Evolutionary conservation across 1,140 invertebrate genomes (phyloP).

Genomic region (Drosophila sp.): DNA sequence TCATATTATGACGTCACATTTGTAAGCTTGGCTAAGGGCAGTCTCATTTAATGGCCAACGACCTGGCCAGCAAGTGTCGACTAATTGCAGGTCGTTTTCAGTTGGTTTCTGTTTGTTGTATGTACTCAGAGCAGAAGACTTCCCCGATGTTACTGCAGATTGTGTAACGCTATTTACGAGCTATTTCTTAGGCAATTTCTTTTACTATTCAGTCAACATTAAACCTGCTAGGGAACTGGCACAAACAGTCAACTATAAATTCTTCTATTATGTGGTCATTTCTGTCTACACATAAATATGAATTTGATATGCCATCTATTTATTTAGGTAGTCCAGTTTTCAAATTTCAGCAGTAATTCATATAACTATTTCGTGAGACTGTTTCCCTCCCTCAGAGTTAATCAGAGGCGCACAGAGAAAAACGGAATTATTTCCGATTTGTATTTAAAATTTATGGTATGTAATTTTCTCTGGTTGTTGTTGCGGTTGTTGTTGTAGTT

Average conservation of each 20-base stretch:
- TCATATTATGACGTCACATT: constrained; percentile 61
- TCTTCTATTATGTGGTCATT: constrained; percentile 4
- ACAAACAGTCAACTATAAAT: constrained; percentile 24
- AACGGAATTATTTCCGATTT: constrained; percentile 44
- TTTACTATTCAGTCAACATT: background rate
- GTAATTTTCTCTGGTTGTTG: constrained; percentile 29
- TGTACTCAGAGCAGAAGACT: constrained; percentile 19
- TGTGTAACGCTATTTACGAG: constrained; percentile 36
- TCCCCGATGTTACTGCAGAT: constrained; percentile 8
- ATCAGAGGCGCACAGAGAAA: constrained; percentile 11
- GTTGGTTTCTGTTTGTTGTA: constrained; percentile 4
- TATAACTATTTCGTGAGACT: background rate
- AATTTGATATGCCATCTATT: constrained; percentile 13
- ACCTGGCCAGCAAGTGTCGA: constrained; percentile 62
- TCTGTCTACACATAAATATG: constrained; percentile 4
- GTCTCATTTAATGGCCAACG: constrained; percentile 56
- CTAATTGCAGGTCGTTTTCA: constrained; percentile 40
- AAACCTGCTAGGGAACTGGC: constrained; percentile 38
- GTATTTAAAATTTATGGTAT: constrained; percentile 41
- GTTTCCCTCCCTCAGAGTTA: background rate
- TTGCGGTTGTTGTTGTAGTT: constrained; percentile 19
- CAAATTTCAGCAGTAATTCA: background rate
- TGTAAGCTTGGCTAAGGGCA: constrained; percentile 3
- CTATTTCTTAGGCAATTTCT: constrained; percentile 28
- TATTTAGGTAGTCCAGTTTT: background rate